A percentile compares a stretch with the other conserved stretches of the same genome.
phyloP scores from a whole-genome alignment of 2,888 invertebrate species.

The Limnephilus auricula region DNA sequence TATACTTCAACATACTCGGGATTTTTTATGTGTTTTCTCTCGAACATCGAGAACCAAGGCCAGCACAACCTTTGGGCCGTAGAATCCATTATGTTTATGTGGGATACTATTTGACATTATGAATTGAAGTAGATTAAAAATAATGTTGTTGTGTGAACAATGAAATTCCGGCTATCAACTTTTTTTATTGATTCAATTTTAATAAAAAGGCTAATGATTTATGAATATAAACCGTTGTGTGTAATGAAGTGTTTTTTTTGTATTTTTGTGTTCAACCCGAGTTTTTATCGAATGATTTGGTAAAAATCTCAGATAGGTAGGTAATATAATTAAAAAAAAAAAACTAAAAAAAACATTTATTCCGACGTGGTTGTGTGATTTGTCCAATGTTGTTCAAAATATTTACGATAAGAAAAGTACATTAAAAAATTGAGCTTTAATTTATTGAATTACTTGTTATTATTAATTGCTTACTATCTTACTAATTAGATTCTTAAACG shows the following conservation, averaged over 20 bases:
- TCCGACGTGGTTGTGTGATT: not conserved
- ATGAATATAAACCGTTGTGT: not conserved
- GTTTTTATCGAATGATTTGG: not conserved
- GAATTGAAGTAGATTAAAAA: not conserved
- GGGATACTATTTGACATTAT: constrained; percentile 18
- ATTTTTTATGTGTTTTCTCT: not conserved
- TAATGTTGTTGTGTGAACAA: not conserved
- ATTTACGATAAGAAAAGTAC: too few species aligned
- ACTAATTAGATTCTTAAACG: too few species aligned
- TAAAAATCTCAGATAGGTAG: not conserved
- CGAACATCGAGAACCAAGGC: constrained; percentile 13
- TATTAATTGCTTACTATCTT: too few species aligned
- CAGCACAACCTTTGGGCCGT: constrained; percentile 28
- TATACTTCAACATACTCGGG: constrained; percentile 11
- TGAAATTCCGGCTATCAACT: not conserved
- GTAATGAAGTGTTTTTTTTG: not conserved
- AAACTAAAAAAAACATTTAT: not conserved
- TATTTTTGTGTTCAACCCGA: not conserved
- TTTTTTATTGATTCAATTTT: not conserved
- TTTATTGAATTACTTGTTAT: too few species aligned
- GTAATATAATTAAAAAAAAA: not conserved
- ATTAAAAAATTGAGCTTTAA: too few species aligned
- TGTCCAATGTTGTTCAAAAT: too few species aligned
- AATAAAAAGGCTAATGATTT: not conserved
- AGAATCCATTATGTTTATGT: constrained; percentile 35